phyloP scores from a whole-genome alignment of 2,113 vertebrate genomes.

The Sebastes fasciatus region DNA sequence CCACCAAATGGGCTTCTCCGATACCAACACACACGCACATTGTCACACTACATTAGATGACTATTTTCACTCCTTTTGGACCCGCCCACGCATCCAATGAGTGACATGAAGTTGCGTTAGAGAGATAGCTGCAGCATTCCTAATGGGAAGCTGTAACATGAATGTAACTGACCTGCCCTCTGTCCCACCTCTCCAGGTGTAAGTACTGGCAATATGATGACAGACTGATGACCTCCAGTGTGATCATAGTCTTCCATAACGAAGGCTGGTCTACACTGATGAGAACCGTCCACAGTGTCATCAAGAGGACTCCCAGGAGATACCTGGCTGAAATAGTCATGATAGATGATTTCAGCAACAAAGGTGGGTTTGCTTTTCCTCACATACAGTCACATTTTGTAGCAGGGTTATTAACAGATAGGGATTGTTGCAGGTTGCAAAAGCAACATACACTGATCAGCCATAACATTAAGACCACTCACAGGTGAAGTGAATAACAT shows the following conservation, averaged over 20 bases:
- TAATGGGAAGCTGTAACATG: not conserved
- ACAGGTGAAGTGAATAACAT: too few species aligned
- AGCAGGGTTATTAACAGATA: not conserved
- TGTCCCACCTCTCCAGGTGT: conserved; percentile 84
- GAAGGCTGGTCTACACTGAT: conserved; percentile 98
- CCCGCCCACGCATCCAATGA: not conserved
- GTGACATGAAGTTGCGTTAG: not conserved
- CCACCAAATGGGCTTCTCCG: not conserved
- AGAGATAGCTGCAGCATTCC: not conserved
- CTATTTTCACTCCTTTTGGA: not conserved
- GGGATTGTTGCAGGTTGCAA: not conserved
- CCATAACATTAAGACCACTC: too few species aligned
- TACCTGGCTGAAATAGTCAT: conserved; percentile 95
- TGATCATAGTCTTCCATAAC: conserved; percentile 98
- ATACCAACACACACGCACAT: not conserved
- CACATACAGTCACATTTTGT: not conserved
- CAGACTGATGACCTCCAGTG: conserved; percentile 92
- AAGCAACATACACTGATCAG: not conserved
- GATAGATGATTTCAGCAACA: conserved; percentile 98
- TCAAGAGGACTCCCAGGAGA: conserved; percentile 92
- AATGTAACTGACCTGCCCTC: not conserved
- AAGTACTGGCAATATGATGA: conserved; percentile 93
- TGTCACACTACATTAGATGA: not conserved
- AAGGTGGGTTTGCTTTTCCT: conserved; percentile 84
- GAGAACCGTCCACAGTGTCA: conserved; percentile 95